phyloP scores from a whole-genome alignment of 2,888 invertebrate species.

The Amiota minor region DNA sequence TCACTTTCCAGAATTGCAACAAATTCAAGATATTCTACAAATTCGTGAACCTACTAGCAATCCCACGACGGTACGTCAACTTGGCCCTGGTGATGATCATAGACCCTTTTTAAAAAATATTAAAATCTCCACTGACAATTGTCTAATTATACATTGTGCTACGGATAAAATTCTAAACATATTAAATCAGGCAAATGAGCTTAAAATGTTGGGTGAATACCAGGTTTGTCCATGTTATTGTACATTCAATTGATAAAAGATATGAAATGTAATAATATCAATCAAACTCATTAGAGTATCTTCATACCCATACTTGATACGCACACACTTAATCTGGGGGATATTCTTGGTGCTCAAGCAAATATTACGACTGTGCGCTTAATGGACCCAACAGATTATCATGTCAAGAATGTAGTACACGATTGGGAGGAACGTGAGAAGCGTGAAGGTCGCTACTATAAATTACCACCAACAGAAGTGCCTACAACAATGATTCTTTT shows the following conservation, averaged over 20 bases:
- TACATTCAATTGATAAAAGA: not conserved
- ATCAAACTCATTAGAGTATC: conserved; percentile 73
- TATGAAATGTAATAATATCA: not conserved
- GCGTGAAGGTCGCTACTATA: conserved; percentile 63
- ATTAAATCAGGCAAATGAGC: conserved; percentile 83
- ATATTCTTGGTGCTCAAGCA: conserved; percentile 71
- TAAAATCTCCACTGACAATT: conserved; percentile 80
- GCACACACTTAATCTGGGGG: conserved; percentile 74
- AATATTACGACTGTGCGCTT: conserved; percentile 72
- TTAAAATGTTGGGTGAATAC: conserved; percentile 87
- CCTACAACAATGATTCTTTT: conserved; percentile 80
- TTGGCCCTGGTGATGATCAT: conserved; percentile 75
- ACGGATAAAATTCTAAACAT: conserved; percentile 79
- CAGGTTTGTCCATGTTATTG: conserved; percentile 75
- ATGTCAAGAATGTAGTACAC: conserved; percentile 70
- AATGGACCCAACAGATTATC: conserved; percentile 71
- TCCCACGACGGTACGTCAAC: conserved; percentile 80
- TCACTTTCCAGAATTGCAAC: conserved; percentile 77
- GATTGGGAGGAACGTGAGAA: conserved; percentile 72
- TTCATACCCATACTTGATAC: conserved; percentile 75
- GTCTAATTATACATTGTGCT: conserved; percentile 85
- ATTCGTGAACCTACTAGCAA: conserved; percentile 79
- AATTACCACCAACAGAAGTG: conserved; percentile 59
- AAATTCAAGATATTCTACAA: conserved; percentile 86
- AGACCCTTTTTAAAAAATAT: conserved; percentile 85